A percentile compares a stretch with the other conserved stretches of the same genome.
Evolutionary conservation across 2,888 invertebrate genomes (phyloP).

Genomic region (Parthenolecanium corni): DNA sequence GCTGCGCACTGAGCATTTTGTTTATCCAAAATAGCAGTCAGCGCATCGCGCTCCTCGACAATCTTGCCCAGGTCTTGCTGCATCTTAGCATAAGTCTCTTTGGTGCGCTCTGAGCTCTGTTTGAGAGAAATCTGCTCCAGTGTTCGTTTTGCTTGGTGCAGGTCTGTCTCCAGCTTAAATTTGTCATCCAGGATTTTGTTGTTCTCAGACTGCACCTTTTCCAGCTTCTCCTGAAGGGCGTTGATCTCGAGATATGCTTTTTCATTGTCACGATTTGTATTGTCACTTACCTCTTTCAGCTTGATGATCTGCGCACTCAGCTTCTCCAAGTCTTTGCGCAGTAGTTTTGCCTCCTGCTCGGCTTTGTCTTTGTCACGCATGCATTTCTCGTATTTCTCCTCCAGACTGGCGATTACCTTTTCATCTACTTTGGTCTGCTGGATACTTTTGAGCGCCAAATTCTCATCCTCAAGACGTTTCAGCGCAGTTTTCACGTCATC

Average conservation of each 20-base stretch:
- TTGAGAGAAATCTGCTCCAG: constrained; percentile 49
- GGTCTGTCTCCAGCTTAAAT: constrained; percentile 58
- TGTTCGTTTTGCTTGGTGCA: constrained; percentile 52
- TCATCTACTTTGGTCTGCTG: constrained; percentile 12
- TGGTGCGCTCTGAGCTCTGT: constrained; percentile 54
- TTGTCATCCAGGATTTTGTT: constrained; percentile 47
- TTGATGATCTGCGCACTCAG: constrained; percentile 71
- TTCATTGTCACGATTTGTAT: constrained; percentile 72
- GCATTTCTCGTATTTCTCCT: constrained; percentile 29
- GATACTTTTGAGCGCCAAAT: constrained; percentile 57
- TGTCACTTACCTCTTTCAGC: constrained; percentile 70
- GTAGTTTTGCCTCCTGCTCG: constrained; percentile 61
- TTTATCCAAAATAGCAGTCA: constrained; percentile 48
- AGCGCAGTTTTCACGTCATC: constrained; percentile 67
- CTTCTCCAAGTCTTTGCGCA: constrained; percentile 76
- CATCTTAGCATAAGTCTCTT: constrained; percentile 49
- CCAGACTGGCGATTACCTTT: constrained; percentile 12
- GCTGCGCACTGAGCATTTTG: constrained; percentile 47
- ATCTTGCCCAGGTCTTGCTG: constrained; percentile 62
- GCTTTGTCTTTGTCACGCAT: constrained; percentile 34
- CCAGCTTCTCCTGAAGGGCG: constrained; percentile 67
- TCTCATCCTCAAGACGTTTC: constrained; percentile 67
- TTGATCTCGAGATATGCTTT: constrained; percentile 70
- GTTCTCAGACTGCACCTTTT: constrained; percentile 46
- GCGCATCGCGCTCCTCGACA: constrained; percentile 61